phyloP scores from a whole-genome alignment of 2,113 vertebrate genomes.

The Elgaria multicarinata region DNA sequence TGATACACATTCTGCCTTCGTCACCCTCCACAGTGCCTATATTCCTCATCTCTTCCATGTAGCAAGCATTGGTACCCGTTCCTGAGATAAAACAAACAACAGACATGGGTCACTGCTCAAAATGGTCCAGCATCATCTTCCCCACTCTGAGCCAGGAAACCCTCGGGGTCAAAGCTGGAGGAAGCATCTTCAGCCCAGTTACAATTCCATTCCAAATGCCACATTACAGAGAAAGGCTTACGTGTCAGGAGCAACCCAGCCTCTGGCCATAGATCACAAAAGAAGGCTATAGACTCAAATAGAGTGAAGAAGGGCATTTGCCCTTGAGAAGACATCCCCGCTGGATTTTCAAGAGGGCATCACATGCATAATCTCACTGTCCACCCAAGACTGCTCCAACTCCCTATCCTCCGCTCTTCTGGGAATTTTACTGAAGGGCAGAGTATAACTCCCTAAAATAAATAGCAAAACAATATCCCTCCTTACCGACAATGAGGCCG shows the following conservation, averaged over 20 bases:
- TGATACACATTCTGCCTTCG: slow-evolving; percentile 79
- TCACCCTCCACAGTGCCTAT: slow-evolving; percentile 65
- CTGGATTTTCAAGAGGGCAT: not conserved
- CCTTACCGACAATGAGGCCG: slow-evolving; percentile 82
- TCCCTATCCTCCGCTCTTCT: not conserved
- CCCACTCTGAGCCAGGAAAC: slow-evolving; percentile 1
- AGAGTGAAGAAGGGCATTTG: not conserved
- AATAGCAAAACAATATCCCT: not conserved
- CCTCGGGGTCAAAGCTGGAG: not conserved
- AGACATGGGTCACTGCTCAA: not conserved
- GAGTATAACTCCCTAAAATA: not conserved
- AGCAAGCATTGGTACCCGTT: slow-evolving; percentile 82
- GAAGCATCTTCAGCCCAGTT: not conserved
- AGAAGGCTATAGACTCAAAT: not conserved
- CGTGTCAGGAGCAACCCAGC: not conserved
- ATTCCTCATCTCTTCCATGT: slow-evolving; percentile 82
- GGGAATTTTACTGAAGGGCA: not conserved
- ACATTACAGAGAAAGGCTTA: not conserved
- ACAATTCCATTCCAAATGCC: not conserved
- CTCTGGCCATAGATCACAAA: not conserved
- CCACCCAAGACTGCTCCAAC: not conserved
- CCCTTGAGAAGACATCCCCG: not conserved
- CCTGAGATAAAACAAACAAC: slow-evolving; percentile 45
- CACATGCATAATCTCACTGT: not conserved
- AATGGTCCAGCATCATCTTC: not conserved